Percentiles rank a stretch among this genome's conserved stretches.
Conservation (phyloP, 2,888 invertebrate genomes). For the Pterostichus madidus region DNA sequence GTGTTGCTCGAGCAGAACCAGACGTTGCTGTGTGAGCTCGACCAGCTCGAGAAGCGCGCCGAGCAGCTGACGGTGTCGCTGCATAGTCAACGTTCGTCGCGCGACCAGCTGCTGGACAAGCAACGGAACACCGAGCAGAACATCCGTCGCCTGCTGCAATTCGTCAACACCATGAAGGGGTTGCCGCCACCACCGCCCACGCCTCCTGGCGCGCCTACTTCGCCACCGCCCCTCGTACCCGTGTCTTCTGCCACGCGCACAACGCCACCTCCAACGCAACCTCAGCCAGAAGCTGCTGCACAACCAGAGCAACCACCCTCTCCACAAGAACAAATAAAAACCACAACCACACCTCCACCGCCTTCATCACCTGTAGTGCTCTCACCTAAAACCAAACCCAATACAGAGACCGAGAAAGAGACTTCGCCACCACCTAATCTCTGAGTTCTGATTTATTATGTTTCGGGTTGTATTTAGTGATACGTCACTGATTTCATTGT, state of each 20-base stretch:
- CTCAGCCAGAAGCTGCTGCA: neutral
- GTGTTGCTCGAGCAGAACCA: constrained; percentile 75
- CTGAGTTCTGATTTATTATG: neutral
- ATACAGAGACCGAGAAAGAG: constrained; percentile 1
- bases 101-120: constrained; percentile 73
- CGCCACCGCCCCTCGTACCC: constrained; percentile 32
- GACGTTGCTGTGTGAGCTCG: constrained; percentile 75
- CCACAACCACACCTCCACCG: neutral
- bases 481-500: constrained; percentile 9
- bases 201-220: constrained; percentile 26
- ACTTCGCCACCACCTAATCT: constrained; percentile 27
- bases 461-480: constrained; percentile 8
- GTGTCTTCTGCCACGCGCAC: neutral
- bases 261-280: constrained; percentile 16
- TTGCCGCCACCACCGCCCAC: constrained; percentile 42
- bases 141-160: constrained; percentile 74
- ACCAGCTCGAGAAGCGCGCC: constrained; percentile 76
- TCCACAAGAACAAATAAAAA: neutral
- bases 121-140: constrained; percentile 75
- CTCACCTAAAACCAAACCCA: neutral
- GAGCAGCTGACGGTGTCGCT: constrained; percentile 76
- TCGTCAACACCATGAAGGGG: constrained; percentile 73
- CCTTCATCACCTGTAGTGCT: constrained; percentile 2
- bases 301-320: neutral
- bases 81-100: constrained; percentile 74